These are phyloP conservation scores for Chrysolina americana DNA, from an alignment of 2,888 invertebrate species.

Conservation along the genomic window DNA sequence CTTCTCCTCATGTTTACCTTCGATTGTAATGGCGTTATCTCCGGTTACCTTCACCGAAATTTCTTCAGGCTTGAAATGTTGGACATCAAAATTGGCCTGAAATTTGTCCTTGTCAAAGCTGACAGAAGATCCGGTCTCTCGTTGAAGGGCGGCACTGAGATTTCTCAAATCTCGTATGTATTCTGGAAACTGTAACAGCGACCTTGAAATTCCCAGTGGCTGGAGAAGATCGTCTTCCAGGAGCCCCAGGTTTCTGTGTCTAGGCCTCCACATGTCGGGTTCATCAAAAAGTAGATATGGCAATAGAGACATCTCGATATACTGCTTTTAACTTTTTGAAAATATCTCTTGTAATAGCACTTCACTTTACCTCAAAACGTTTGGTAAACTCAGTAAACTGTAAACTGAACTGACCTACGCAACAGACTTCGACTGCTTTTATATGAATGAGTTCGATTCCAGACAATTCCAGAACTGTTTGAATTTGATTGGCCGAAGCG, in stretches of 20 bases:
- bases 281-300: slow-evolving; percentile 38
- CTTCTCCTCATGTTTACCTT: slow-evolving; percentile 45
- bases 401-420: background rate
- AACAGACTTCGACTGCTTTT: background rate
- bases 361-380: too few relatives aligned
- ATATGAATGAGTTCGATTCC: background rate
- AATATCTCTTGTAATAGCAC: too few relatives aligned
- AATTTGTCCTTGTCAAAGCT: slow-evolving; percentile 40
- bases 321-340: too few relatives aligned
- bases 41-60: slow-evolving; percentile 44
- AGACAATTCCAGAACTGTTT: background rate
- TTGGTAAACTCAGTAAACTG: too few relatives aligned
- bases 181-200: slow-evolving; percentile 23
- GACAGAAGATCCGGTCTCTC: slow-evolving; percentile 22
- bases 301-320: slow-evolving; percentile 31
- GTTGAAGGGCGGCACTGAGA: slow-evolving; percentile 20
- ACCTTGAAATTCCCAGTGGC: slow-evolving; percentile 18
- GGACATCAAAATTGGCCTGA: slow-evolving; percentile 45
- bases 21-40: slow-evolving; percentile 41
- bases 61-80: slow-evolving; percentile 47
- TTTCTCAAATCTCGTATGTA: slow-evolving; percentile 26
- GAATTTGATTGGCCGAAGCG: slow-evolving; percentile 3
- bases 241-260: background rate
- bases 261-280: slow-evolving; percentile 21
- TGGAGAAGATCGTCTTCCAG: slow-evolving; percentile 24